Evolutionary conservation across 2,888 invertebrate genomes (phyloP).

Genomic region (Platycnemis pennipes): DNA sequence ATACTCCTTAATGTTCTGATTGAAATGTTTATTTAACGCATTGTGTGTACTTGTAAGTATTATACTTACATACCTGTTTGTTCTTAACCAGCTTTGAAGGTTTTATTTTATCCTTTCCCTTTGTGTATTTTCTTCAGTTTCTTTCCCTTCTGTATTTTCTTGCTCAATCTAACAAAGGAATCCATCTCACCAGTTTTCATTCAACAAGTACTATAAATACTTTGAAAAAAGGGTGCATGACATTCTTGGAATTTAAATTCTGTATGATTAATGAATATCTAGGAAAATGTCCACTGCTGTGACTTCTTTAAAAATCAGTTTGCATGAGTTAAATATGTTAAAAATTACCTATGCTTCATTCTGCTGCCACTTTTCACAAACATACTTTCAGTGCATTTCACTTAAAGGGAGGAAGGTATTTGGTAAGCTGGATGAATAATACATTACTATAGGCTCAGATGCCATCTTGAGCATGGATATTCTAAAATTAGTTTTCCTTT

Average conservation of each 20-base stretch:
- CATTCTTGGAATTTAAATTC: not conserved
- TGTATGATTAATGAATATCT: not conserved
- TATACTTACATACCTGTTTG: not conserved
- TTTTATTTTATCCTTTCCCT: not conserved
- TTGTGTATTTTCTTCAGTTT: not conserved
- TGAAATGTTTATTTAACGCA: too few species aligned
- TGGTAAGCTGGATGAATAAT: not conserved
- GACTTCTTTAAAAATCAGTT: not conserved
- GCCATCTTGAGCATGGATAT: not conserved
- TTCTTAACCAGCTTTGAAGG: not conserved
- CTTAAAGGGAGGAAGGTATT: not conserved
- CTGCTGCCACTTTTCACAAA: not conserved
- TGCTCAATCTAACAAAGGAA: not conserved
- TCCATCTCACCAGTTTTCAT: not conserved
- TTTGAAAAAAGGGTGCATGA: not conserved
- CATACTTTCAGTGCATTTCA: not conserved
- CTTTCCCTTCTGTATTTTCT: not conserved
- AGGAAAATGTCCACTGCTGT: not conserved
- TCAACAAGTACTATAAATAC: not conserved
- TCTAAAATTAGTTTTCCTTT: not conserved
- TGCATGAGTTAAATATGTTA: not conserved
- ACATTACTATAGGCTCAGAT: not conserved
- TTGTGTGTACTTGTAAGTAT: too few species aligned
- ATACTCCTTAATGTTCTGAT: too few species aligned
- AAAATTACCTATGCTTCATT: not conserved